These are phyloP conservation scores for Amphipyra tragopoginis DNA, from an alignment of 2,888 invertebrate species.

Conservation along the genomic window DNA sequence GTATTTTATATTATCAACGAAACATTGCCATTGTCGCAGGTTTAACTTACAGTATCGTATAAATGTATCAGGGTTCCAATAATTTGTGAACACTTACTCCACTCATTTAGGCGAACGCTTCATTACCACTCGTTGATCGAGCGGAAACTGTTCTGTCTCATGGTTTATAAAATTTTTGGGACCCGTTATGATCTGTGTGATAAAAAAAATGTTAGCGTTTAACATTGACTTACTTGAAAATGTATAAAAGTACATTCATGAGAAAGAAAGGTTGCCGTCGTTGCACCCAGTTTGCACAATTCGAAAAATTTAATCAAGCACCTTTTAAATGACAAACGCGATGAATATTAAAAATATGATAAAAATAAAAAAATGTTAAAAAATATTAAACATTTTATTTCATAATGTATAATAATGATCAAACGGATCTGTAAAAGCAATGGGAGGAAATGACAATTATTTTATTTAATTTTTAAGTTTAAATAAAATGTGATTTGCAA, in stretches of 20 bases:
- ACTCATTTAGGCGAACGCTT: slow-evolving; percentile 83
- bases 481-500: slow-evolving; percentile 41
- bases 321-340: slow-evolving; percentile 56
- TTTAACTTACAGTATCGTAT: no score
- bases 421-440: slow-evolving; percentile 40
- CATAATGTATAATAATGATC: slow-evolving; percentile 22
- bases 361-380: slow-evolving; percentile 21
- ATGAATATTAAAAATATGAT: slow-evolving; percentile 37
- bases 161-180: slow-evolving; percentile 81
- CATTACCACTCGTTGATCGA: slow-evolving; percentile 81
- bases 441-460: slow-evolving; percentile 36
- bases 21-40: background rate
- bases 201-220: slow-evolving; percentile 65
- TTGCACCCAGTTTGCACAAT: slow-evolving; percentile 82
- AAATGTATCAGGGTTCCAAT: slow-evolving; percentile 48
- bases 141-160: slow-evolving; percentile 82
- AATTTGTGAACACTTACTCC: slow-evolving; percentile 70
- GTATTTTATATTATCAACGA: no score
- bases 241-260: slow-evolving; percentile 64
- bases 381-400: slow-evolving; percentile 31
- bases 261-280: slow-evolving; percentile 79
- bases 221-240: slow-evolving; percentile 60
- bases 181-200: slow-evolving; percentile 80
- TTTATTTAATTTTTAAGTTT: slow-evolving; percentile 41
- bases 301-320: slow-evolving; percentile 64